Conservation (phyloP, 92 coral and sea anemone genomes). For the Meandrina meandrites region DNA sequence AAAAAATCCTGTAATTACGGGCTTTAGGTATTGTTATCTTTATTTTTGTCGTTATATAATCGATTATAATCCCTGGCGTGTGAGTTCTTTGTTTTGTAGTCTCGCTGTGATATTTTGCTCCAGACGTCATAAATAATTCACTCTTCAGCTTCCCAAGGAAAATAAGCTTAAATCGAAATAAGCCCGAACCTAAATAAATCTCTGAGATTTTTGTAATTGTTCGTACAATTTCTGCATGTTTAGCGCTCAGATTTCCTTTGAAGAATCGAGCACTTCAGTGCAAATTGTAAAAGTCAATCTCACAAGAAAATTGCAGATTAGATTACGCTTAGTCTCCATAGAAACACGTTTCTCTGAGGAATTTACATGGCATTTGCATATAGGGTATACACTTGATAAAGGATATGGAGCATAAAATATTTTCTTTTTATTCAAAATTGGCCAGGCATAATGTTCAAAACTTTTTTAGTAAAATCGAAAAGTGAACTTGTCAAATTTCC, state of each 20-base stretch:
- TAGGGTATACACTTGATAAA: no score
- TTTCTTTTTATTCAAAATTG: neutral
- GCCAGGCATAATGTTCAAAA: neutral
- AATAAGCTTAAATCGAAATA: neutral
- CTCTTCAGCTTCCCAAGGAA: neutral
- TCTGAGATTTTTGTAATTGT: neutral
- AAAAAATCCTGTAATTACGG: neutral
- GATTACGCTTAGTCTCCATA: neutral
- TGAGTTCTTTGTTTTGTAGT: neutral
- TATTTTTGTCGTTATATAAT: constrained; percentile 4
- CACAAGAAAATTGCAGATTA: neutral
- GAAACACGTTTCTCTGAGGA: neutral
- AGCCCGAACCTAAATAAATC: neutral
- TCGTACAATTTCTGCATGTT: neutral
- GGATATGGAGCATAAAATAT: neutral
- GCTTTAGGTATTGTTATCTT: constrained; percentile 6
- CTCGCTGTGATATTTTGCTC: neutral
- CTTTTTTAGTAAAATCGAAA: no score
- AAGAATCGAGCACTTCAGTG: neutral
- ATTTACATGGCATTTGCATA: neutral
- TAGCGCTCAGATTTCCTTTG: neutral
- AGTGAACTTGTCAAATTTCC: no score
- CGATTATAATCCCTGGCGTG: constrained; percentile 14
- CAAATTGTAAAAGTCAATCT: neutral
- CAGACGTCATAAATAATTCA: constrained; percentile 17